Evolutionary conservation across 1,140 invertebrate species (phyloP).

Genomic region (Muscidifurax raptorellus): DNA sequence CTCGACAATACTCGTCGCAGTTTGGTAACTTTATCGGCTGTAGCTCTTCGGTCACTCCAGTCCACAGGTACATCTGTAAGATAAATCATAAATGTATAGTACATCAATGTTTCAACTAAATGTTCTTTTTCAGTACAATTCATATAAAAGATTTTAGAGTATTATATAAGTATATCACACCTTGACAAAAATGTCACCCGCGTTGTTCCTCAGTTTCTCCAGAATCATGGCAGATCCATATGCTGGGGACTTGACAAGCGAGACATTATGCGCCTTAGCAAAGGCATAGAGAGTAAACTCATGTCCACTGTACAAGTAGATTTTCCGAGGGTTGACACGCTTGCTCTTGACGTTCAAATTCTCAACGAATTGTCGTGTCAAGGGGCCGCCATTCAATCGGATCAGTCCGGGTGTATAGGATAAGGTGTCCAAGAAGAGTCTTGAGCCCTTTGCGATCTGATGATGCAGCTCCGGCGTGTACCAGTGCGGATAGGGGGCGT

Average conservation of each 20-base stretch:
- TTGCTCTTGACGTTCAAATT: conserved; percentile 24
- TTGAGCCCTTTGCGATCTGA: background rate
- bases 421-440: conserved; percentile 17
- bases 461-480: background rate
- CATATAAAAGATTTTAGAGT: background rate
- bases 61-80: conserved; percentile 15
- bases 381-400: conserved; percentile 21
- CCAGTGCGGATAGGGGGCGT: conserved; percentile 13
- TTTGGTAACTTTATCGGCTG: background rate
- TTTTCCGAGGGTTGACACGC: background rate
- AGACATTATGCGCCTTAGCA: conserved; percentile 20
- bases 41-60: conserved; percentile 7
- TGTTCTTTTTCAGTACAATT: no score
- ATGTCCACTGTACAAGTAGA: conserved; percentile 43
- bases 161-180: conserved; percentile 3
- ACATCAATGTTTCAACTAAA: background rate
- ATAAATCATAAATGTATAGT: background rate
- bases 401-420: background rate
- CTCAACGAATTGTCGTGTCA: background rate
- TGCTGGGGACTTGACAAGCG: background rate
- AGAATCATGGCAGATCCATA: conserved; percentile 34
- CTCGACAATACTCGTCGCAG: conserved; percentile 7
- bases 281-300: conserved; percentile 40
- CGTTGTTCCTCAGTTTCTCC: conserved; percentile 16
- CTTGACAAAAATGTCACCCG: background rate